Base-by-base conservation (phyloP, 1,140 invertebrate species). In the Plectrocnemia conspersa region DNA sequence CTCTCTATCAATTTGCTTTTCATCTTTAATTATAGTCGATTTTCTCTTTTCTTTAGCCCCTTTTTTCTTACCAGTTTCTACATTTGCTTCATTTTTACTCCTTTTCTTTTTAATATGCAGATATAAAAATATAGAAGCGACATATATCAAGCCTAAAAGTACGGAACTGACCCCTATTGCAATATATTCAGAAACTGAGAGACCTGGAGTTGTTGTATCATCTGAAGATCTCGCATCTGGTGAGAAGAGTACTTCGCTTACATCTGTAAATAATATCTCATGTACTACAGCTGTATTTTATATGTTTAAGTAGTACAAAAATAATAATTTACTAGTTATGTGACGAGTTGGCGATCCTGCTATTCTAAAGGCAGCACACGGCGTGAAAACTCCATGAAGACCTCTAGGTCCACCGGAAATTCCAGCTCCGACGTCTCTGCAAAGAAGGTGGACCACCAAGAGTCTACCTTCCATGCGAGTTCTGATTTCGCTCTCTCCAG, bases 311-410 rank as follows among this genome's bases (percentile, higher is more conserved):
- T n/a, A n/a, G n/a, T n/a, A n/a, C n/a, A n/a, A n/a, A n/a, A n/a
- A n/a, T n/a, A n/a, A 19, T n/a, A 46, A 74, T 74, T 79, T 75
- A 91, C 88, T 89, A 44, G 71, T 81, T 1, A 73, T 64, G 52
- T 77, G 73, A 68, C 78, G 82, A 0, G 77, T 75, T 15, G 88
- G 85, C 29, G 85, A 85, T 19, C 89, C 89, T 48, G 88, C 88
- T 5, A 91, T 82, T 58, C 89, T 78, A 64, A 93, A 89, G 7
- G 88, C 86, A 18, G 91, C 84, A 59, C 89, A 92, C 0, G 88
- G 88, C 2, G 84, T 84, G 67, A 89, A 88, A n/a, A 86, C 75
- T 23, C 76, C 74, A 18, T 77, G 66, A 21, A 76, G 58, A 21
- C 42, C 53, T 27, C 44, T 45, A 22, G 33, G 49, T 10, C 25